These are phyloP conservation scores for Luperina nickerlii DNA, from an alignment of 2,888 invertebrate species.

Conservation along the genomic window DNA sequence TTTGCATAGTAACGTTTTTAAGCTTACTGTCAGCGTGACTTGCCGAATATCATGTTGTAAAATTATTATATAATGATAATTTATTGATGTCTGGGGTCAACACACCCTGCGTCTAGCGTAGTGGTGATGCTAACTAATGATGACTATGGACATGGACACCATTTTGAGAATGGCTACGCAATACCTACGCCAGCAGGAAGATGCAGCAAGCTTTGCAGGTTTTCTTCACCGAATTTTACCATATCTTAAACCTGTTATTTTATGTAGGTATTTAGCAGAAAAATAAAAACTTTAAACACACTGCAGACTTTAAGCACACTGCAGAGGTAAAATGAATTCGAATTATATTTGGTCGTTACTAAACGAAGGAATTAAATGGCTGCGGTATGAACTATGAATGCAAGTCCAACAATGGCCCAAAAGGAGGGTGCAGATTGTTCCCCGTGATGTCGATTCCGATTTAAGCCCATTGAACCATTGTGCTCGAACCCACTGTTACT, in stretches of 20 bases:
- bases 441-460: constrained; percentile 27
- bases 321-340: not conserved
- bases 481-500: constrained; percentile 32
- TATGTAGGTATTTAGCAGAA: not conserved
- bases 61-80: constrained; percentile 17
- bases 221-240: no score
- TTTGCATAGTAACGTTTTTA: constrained; percentile 1
- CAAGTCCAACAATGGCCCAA: constrained; percentile 37
- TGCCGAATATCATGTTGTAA: not conserved
- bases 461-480: constrained; percentile 51
- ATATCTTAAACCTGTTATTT: not conserved
- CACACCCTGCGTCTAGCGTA: not conserved
- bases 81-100: constrained; percentile 12
- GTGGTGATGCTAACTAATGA: not conserved
- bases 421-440: constrained; percentile 46
- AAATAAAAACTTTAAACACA: not conserved
- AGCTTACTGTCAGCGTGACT: constrained; percentile 22
- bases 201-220: not conserved
- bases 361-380: constrained; percentile 12
- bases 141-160: not conserved
- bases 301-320: not conserved
- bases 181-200: not conserved
- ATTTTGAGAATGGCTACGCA: not conserved
- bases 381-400: constrained; percentile 48
- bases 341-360: constrained; percentile 31